phyloP scores from a whole-genome alignment of 2,113 vertebrate species.

The Euleptes europaea region DNA sequence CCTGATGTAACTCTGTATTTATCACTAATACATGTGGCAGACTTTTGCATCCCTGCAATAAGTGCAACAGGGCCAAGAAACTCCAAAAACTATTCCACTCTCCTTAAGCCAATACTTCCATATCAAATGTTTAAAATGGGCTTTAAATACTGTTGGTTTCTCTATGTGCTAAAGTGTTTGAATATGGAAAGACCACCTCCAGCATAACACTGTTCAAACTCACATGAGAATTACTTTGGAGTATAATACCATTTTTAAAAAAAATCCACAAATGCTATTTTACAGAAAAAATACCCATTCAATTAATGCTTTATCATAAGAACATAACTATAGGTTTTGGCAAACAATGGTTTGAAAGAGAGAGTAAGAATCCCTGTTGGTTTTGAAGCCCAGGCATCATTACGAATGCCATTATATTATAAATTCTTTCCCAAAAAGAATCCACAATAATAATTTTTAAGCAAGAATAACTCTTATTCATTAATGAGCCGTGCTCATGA shows the following conservation, averaged over 20 bases:
- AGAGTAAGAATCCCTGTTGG: neutral
- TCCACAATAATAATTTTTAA: neutral
- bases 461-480: neutral
- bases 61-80: neutral
- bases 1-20: neutral
- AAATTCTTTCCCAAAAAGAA: neutral
- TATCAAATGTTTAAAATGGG: neutral
- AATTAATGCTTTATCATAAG: neutral
- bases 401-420: neutral
- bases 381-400: neutral
- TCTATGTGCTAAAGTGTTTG: neutral
- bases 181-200: neutral
- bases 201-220: neutral
- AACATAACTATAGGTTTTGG: neutral
- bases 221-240: neutral
- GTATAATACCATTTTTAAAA: neutral
- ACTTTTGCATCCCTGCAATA: neutral
- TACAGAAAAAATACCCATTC: neutral
- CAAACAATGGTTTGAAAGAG: neutral
- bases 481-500: conserved; percentile 10
- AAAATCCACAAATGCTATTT: neutral
- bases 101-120: too few relatives aligned
- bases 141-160: neutral
- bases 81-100: neutral
- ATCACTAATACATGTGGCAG: neutral